Percentiles rank a stretch among this genome's conserved stretches.
These are phyloP conservation scores for Hemithea aestivaria DNA, from an alignment of 2,888 invertebrate genomes.

Conservation along the genomic window DNA sequence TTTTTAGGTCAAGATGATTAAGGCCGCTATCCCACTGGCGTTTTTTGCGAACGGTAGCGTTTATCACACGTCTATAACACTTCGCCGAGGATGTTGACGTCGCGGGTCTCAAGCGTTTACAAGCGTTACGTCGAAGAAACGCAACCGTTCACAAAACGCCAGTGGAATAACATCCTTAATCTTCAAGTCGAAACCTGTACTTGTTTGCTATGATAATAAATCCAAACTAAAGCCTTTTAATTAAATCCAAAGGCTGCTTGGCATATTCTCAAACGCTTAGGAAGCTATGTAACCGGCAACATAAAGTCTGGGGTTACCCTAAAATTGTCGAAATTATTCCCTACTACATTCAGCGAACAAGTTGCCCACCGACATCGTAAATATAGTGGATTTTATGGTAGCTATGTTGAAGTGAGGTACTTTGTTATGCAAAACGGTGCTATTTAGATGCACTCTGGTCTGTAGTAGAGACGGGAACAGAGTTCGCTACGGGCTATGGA, in stretches of 20 bases:
- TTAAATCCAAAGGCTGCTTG: slow-evolving; percentile 14
- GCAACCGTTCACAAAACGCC: no score
- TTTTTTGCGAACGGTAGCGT: no score
- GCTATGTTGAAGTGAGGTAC: slow-evolving; percentile 15
- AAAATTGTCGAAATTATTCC: slow-evolving; percentile 9
- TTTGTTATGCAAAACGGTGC: slow-evolving; percentile 19
- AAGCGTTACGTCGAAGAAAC: no score
- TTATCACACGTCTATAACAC: no score
- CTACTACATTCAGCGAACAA: slow-evolving; percentile 3
- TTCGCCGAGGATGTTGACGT: no score
- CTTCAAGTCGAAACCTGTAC: background rate
- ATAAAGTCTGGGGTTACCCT: slow-evolving; percentile 8
- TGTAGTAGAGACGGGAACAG: slow-evolving; percentile 3
- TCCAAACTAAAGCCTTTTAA: slow-evolving; percentile 15
- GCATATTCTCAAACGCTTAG: slow-evolving; percentile 12
- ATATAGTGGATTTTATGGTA: slow-evolving; percentile 17
- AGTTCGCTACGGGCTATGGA: slow-evolving; percentile 1
- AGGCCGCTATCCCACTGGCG: no score
- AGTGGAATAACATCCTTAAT: slow-evolving; percentile 4
- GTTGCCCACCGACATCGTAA: slow-evolving; percentile 6
- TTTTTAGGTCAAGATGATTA: slow-evolving; percentile 7
- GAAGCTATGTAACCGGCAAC: background rate
- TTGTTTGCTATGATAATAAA: slow-evolving; percentile 13
- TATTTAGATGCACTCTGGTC: slow-evolving; percentile 17
- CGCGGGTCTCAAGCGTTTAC: no score